A percentile compares a stretch with the other conserved stretches of the same genome.
These are phyloP conservation scores for Suncus etruscus DNA, from an alignment of 2,113 vertebrate species.

Conservation along the genomic window DNA sequence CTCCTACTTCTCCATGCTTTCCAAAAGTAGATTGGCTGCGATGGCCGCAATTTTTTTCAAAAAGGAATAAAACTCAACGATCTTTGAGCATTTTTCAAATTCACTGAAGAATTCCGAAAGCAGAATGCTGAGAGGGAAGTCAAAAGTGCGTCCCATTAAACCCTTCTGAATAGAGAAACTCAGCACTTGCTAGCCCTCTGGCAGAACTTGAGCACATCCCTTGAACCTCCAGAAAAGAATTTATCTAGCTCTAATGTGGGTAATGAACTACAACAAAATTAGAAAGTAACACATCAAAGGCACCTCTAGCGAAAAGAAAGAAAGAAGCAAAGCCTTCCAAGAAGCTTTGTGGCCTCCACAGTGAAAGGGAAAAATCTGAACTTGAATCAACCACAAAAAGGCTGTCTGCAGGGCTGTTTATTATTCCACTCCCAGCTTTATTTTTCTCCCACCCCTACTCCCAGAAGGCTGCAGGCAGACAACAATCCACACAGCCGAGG, in stretches of 20 bases:
- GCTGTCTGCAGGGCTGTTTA: not conserved
- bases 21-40: not conserved
- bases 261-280: not conserved
- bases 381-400: conserved; percentile 60
- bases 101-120: not conserved
- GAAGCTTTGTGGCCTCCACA: not conserved
- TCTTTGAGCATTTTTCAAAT: not conserved
- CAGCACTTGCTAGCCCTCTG: not conserved
- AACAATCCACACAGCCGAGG: conserved; percentile 71
- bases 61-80: not conserved
- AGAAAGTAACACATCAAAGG: not conserved
- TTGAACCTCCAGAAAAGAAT: not conserved
- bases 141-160: not conserved
- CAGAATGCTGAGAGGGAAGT: not conserved
- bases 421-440: conserved; percentile 42
- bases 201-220: not conserved
- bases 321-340: not conserved
- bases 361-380: conserved; percentile 65
- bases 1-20: not conserved
- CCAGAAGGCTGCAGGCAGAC: conserved; percentile 74
- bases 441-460: conserved; percentile 72
- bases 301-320: not conserved
- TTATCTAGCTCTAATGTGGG: not conserved
- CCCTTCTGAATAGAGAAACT: not conserved
- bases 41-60: not conserved